Conservation (phyloP, 2,797 vertebrate species). For the Muraenolepis orangiensis region DNA sequence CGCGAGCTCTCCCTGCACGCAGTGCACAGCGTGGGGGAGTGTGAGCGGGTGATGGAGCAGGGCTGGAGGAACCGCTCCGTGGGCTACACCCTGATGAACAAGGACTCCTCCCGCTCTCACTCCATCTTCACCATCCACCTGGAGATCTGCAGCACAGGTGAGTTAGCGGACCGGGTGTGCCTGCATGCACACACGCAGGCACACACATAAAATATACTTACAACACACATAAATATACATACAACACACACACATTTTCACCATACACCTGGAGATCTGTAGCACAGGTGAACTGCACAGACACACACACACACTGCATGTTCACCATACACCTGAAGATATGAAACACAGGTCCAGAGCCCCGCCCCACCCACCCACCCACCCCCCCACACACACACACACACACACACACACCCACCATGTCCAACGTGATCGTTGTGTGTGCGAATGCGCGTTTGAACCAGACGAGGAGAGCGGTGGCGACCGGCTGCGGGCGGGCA, state of each 20-base stretch:
- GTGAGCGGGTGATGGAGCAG: conserved; percentile 79
- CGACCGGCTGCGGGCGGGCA: conserved; percentile 83
- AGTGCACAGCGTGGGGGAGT: conserved; percentile 79
- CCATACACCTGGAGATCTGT: conserved; percentile 85
- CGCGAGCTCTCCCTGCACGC: conserved; percentile 85
- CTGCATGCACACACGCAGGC: too few relatives aligned
- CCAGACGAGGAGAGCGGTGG: conserved; percentile 73
- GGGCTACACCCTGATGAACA: conserved; percentile 87
- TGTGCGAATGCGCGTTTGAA: not conserved
- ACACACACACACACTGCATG: not conserved
- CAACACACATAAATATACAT: too few relatives aligned
- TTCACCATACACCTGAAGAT: not conserved
- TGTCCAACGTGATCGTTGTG: not conserved
- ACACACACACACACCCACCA: not conserved
- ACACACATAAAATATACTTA: too few relatives aligned
- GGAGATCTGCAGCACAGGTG: conserved; percentile 83
- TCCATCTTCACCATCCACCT: conserved; percentile 86
- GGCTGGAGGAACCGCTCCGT: conserved; percentile 86
- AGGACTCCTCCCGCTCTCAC: conserved; percentile 88
- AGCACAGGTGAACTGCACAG: conserved; percentile 65
- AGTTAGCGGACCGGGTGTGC: too few relatives aligned
- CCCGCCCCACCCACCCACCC: too few relatives aligned
- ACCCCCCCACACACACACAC: too few relatives aligned
- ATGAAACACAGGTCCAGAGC: too few relatives aligned
- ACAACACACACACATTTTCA: conserved; percentile 69